Base-by-base conservation (phyloP, 2,113 vertebrate genomes). In the Coptodon bakossiorum region DNA sequence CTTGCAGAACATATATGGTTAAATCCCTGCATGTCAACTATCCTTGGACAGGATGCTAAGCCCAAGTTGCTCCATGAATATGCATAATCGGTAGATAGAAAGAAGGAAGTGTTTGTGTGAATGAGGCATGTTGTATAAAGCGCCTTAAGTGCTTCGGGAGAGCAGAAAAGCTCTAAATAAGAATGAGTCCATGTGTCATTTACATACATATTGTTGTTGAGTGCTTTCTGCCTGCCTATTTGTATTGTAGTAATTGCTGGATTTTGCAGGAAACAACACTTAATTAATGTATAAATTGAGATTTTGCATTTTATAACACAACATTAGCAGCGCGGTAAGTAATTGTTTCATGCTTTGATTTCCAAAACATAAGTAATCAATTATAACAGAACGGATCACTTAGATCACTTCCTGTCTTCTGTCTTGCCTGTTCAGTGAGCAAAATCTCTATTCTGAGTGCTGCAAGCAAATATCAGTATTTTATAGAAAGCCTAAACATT, bases 11-110 rank as follows among this genome's bases (percentile, higher is more conserved):
- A 63, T 63, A 36, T 36, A 34, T 1, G 3, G 31, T 63, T 63
- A 63, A 63, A 63, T 63, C 59, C 59, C 31, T 63, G 59, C 31
- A 36, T 63, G 31, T 36, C 31, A 63, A n/a, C 59, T 63, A 63
- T 36, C 59, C 59, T 12, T 36, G 59, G 31, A 63, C 59, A 63
- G 17, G 27, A 61, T 2, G 27, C 31, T 7, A 63, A 63, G 31
- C 59, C 31, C 59, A 36, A 19, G 59, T 63, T 63, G 6, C 59
- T 36, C 59, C 36, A 11, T 63, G 59, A 63, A 36, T 63, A 4
- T 63, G 9, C 57, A 61, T 34, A 2, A 34, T 34, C 0, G 0
- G 31, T 3, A 63, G 29, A 11, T 36, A n/a, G 31, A 63, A 63
- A 63, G 57, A 61, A 34, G 16, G 36, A 63, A 63, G 59, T 36